A percentile compares a stretch with the other conserved stretches of the same genome.
Evolutionary conservation across 64 coral and sea anemone genomes (phyloP).

Genomic region (Actinia equina): DNA sequence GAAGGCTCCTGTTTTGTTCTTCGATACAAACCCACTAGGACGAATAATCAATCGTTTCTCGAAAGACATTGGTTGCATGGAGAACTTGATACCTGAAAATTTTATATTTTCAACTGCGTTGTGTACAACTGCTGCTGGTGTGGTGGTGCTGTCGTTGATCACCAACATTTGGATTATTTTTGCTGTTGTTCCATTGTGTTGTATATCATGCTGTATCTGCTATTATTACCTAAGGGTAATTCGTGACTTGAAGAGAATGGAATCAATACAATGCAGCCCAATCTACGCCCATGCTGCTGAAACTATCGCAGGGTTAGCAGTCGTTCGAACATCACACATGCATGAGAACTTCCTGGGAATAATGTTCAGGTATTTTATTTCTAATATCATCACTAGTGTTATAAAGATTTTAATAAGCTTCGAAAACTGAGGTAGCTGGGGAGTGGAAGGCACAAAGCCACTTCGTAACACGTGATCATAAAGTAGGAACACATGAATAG

Average conservation of each 20-base stretch:
- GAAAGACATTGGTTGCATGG: constrained; percentile 22
- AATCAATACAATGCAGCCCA: constrained; percentile 44
- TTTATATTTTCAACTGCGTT: neutral
- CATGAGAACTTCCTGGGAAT: constrained; percentile 3
- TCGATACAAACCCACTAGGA: constrained; percentile 64
- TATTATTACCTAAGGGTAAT: constrained; percentile 35
- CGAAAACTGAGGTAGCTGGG: too few relatives aligned
- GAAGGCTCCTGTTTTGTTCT: constrained; percentile 46
- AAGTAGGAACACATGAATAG: too few relatives aligned
- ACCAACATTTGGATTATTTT: constrained; percentile 47
- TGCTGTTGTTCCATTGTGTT: constrained; percentile 36
- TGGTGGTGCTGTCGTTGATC: constrained; percentile 38
- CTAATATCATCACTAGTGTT: too few relatives aligned
- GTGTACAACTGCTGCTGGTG: neutral
- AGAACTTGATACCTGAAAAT: constrained; percentile 5
- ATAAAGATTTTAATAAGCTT: too few relatives aligned
- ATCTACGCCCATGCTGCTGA: constrained; percentile 50
- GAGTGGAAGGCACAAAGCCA: too few relatives aligned
- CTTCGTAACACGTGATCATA: too few relatives aligned
- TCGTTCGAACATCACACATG: constrained; percentile 38
- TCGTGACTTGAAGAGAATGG: constrained; percentile 53
- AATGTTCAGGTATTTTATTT: constrained; percentile 6
- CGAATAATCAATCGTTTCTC: constrained; percentile 66
- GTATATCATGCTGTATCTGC: constrained; percentile 4
- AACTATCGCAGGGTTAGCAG: constrained; percentile 45